Percentiles rank a stretch among this genome's conserved stretches.
Evolutionary conservation across 2,797 vertebrate species (phyloP).

Genomic region (Falco biarmicus): DNA sequence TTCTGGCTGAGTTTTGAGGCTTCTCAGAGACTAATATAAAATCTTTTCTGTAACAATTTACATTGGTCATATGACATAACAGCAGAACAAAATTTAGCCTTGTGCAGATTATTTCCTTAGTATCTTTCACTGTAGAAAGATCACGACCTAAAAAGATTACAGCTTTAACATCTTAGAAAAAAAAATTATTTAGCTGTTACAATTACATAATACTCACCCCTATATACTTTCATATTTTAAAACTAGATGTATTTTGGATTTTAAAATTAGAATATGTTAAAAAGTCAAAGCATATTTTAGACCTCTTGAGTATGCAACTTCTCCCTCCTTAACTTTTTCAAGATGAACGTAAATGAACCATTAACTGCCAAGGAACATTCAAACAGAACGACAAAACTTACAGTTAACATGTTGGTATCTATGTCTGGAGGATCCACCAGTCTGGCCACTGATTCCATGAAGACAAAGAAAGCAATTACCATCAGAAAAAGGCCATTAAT

Average conservation of each 20-base stretch:
- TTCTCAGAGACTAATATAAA: not conserved
- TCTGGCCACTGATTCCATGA: slow-evolving; percentile 93
- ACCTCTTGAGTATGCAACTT: not conserved
- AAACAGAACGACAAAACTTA: slow-evolving; percentile 76
- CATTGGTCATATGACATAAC: not conserved
- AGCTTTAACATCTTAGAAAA: not conserved
- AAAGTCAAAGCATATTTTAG: not conserved
- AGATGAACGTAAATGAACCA: not conserved
- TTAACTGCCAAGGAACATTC: not conserved
- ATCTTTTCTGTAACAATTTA: not conserved
- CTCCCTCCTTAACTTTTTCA: not conserved
- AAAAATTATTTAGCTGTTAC: not conserved
- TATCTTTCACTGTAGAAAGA: not conserved
- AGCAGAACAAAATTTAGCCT: not conserved
- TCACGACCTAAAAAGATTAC: not conserved
- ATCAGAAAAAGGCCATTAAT: slow-evolving; percentile 98
- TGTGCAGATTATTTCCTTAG: not conserved
- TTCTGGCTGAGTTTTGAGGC: not conserved
- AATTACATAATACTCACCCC: not conserved
- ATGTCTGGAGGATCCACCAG: slow-evolving; percentile 96
- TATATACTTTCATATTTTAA: not conserved
- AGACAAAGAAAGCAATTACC: slow-evolving; percentile 99
- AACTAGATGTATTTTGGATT: not conserved
- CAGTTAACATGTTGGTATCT: slow-evolving; percentile 97
- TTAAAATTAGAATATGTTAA: not conserved